These are phyloP conservation scores for Mesocentrotus franciscanus DNA, from an alignment of 53 echinoderm and acorn worm species.

Conservation along the genomic window DNA sequence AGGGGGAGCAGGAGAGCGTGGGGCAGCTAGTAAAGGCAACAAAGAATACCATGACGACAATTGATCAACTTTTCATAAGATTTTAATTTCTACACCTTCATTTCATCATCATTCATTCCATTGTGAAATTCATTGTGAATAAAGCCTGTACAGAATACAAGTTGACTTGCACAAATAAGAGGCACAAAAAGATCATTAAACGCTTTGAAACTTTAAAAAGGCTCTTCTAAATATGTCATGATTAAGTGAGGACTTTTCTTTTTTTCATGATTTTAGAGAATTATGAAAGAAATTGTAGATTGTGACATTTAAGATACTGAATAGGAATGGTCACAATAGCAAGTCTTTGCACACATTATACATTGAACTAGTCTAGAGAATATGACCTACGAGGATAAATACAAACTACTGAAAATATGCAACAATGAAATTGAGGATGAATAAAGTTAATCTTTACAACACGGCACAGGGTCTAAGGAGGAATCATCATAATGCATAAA, in stretches of 20 bases:
- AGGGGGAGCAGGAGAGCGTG: neutral
- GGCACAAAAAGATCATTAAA: neutral
- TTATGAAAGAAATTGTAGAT: neutral
- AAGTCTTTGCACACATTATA: neutral
- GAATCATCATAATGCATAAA: too few species aligned
- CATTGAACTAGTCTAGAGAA: neutral
- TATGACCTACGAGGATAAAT: neutral
- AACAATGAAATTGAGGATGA: neutral
- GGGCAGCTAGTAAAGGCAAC: neutral
- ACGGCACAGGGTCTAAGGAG: too few species aligned
- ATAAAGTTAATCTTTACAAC: neutral
- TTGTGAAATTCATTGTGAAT: neutral
- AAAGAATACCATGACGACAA: neutral
- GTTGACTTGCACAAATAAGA: neutral
- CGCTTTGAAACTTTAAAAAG: neutral
- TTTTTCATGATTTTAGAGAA: neutral
- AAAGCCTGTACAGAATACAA: neutral
- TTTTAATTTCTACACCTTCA: slow-evolving; percentile 27
- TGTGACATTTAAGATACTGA: neutral
- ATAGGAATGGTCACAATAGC: neutral
- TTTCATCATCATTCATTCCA: slow-evolving; percentile 20
- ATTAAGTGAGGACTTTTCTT: neutral
- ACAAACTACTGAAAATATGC: neutral
- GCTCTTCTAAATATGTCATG: neutral
- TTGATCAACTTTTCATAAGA: neutral